A percentile compares a stretch with the other conserved stretches of the same genome.
phyloP scores from a whole-genome alignment of 2,113 vertebrate species.

The Syngnathoides biaculeatus region DNA sequence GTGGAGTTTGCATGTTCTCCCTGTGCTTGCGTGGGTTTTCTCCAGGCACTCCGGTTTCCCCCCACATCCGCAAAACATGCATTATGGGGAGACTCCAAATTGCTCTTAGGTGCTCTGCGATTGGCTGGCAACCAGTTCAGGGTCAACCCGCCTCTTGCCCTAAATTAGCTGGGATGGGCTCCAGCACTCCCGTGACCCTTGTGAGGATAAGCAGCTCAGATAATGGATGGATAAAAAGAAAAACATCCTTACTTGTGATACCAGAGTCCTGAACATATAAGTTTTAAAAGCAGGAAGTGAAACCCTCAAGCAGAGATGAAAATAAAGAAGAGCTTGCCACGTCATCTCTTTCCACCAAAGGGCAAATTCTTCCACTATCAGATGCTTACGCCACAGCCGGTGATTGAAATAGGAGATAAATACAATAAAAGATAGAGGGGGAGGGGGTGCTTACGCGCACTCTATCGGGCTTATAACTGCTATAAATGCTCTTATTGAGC shows the following conservation, averaged over 20 bases:
- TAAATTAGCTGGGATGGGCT: too few species aligned
- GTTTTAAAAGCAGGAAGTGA: conserved; percentile 44
- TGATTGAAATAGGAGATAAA: conserved; percentile 24
- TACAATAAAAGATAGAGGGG: conserved; percentile 1
- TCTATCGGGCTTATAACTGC: conserved; percentile 44
- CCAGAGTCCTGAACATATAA: background rate
- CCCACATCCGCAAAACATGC: too few species aligned
- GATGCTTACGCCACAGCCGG: conserved; percentile 56
- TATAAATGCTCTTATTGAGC: conserved; percentile 33
- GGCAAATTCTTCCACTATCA: conserved; percentile 64
- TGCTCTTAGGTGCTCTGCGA: too few species aligned
- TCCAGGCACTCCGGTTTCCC: too few species aligned
- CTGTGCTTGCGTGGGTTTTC: too few species aligned
- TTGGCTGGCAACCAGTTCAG: too few species aligned
- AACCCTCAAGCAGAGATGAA: conserved; percentile 46
- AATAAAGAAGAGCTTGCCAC: conserved; percentile 38
- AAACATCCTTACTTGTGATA: background rate
- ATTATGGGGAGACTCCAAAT: too few species aligned
- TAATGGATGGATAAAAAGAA: background rate
- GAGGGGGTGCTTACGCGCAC: conserved; percentile 35
- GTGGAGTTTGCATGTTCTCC: too few species aligned
- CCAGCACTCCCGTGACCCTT: too few species aligned
- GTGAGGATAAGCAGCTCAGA: too few species aligned
- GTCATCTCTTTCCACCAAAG: conserved; percentile 41
- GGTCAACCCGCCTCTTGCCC: too few species aligned